These are phyloP conservation scores for Tachina grossa DNA, from an alignment of 2,888 invertebrate genomes.

Conservation along the genomic window DNA sequence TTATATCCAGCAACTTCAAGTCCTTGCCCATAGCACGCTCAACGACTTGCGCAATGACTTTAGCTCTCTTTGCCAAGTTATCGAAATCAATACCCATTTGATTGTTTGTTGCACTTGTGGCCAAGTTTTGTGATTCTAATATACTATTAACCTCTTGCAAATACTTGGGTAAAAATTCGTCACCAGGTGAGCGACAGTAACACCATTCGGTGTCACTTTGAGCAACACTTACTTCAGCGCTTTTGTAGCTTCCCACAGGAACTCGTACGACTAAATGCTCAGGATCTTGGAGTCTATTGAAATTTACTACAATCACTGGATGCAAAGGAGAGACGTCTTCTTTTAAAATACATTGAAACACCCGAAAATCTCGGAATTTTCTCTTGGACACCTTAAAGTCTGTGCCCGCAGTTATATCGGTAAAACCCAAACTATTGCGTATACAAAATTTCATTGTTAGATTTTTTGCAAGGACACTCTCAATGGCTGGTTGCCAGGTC, in stretches of 20 bases:
- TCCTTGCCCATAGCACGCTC: constrained; percentile 75
- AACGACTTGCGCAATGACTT: constrained; percentile 84
- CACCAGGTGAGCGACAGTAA: constrained; percentile 78
- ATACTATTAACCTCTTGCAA: constrained; percentile 74
- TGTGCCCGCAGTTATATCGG: constrained; percentile 84
- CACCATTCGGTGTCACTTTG: constrained; percentile 71
- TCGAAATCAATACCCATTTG: constrained; percentile 77
- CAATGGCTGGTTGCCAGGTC: constrained; percentile 86
- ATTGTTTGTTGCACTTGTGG: constrained; percentile 74
- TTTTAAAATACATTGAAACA: constrained; percentile 75
- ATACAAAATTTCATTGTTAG: constrained; percentile 87
- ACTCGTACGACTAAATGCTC: constrained; percentile 71
- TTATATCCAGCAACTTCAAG: constrained; percentile 76
- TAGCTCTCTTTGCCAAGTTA: constrained; percentile 77
- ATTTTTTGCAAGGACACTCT: constrained; percentile 85
- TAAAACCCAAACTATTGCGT: constrained; percentile 85
- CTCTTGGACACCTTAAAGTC: constrained; percentile 79
- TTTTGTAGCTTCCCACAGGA: constrained; percentile 67
- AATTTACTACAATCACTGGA: constrained; percentile 78
- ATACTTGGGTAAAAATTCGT: constrained; percentile 74
- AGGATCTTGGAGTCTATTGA: constrained; percentile 73
- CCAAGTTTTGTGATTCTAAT: constrained; percentile 74
- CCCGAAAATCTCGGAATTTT: constrained; percentile 76
- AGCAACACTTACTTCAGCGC: not conserved
- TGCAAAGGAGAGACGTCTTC: constrained; percentile 78